Base-by-base conservation (phyloP, 1,140 invertebrate genomes). In the Pomacea maculata region DNA sequence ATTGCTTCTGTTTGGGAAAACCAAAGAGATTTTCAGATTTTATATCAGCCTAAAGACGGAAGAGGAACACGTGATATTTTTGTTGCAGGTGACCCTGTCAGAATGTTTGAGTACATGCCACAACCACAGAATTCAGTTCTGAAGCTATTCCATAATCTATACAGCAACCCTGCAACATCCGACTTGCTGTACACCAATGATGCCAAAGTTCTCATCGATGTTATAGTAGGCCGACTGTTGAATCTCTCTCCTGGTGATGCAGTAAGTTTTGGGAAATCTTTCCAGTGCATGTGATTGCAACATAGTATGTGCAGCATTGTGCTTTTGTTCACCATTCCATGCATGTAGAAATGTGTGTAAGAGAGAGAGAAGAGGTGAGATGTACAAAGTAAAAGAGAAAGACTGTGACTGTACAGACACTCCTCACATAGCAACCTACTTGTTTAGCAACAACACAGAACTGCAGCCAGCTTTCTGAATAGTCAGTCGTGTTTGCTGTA, bases 171-270 rank as follows among this genome's bases (percentile, higher is more conserved):
- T 77, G 92, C 93, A 67, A 97, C 96, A 10, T 95, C 96, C 1
- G 93, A 94, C 84, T 93, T 98, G 63, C 96, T 98, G 89, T 98
- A 98, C 89, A 97, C 96, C 0, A 98, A 98, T 89, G 97, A 98
- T 89, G 95, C 96, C 7, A 96, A 96, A 92, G 97, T 98, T 64
- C 93, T 98, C 54, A 95, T 98, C 84, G 97, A 98, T 88, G 97
- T 98, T 87, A 94, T 97, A 72, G 94, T 97, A 34, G 92, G 96
- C 55, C 95, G 97, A 89, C 92, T 98, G 10, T 95, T 95, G 12
- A 96, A 98, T 90, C 93, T 97, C 80, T 95, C 95, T 72, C 94
- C 96, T n/a, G 96, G 96, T 67, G 96, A 97, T 92, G 92, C 94
- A 93, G 96, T 97, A 93, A 92, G 86, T 81, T 57, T 52, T 64